Percentiles rank a stretch among this genome's conserved stretches.
Evolutionary conservation across 2,888 invertebrate species (phyloP).

Genomic region (Apoda limacodes): DNA sequence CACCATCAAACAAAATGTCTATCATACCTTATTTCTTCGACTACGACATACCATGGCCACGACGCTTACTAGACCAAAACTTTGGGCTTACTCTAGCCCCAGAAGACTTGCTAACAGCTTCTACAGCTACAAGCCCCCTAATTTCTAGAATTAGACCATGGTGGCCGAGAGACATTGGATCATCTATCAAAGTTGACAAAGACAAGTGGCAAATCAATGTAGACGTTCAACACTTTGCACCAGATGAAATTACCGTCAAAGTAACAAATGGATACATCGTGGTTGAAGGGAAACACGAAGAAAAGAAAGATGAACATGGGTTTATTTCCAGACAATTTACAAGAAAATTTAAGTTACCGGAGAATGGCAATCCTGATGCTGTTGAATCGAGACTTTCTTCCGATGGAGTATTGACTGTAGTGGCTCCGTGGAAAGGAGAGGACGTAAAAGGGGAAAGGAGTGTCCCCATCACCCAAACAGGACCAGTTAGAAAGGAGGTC

Average conservation of each 20-base stretch:
- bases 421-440: slow-evolving; percentile 65
- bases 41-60: slow-evolving; percentile 44
- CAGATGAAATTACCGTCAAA: slow-evolving; percentile 82
- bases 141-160: slow-evolving; percentile 37
- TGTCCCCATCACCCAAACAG: slow-evolving; percentile 71
- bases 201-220: slow-evolving; percentile 75
- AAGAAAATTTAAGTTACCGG: slow-evolving; percentile 78
- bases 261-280: slow-evolving; percentile 75
- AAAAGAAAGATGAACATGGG: slow-evolving; percentile 80
- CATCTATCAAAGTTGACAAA: slow-evolving; percentile 61
- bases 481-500: slow-evolving; percentile 55
- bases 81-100: slow-evolving; percentile 52
- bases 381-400: slow-evolving; percentile 81
- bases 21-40: slow-evolving; percentile 44
- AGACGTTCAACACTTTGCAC: slow-evolving; percentile 82
- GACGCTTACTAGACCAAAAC: slow-evolving; percentile 50
- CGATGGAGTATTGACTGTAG: slow-evolving; percentile 79
- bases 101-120: slow-evolving; percentile 40
- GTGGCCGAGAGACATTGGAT: slow-evolving; percentile 52
- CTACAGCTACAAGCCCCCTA: slow-evolving; percentile 34
- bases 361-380: slow-evolving; percentile 75
- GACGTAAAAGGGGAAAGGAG: slow-evolving; percentile 50
- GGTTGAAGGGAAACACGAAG: slow-evolving; percentile 83
- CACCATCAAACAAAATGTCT: slow-evolving; percentile 35
- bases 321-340: slow-evolving; percentile 80